Base-by-base conservation (phyloP, 2,797 vertebrate genomes). In the Acanthis flammea region DNA sequence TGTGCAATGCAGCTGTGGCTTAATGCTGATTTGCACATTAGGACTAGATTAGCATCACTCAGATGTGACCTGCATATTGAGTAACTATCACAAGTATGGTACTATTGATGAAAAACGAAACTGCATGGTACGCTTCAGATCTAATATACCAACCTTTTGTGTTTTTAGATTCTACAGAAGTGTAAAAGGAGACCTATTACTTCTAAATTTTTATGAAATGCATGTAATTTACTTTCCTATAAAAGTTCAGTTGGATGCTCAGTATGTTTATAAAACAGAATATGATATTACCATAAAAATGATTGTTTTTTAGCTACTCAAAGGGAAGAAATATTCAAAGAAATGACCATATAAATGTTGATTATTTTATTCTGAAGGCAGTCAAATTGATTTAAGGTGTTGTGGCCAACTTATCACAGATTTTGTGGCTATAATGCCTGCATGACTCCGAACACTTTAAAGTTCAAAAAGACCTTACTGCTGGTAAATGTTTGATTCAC, bases 21-120 rank as follows among this genome's bases (percentile, higher is more conserved):
- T 93, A 94, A 95, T 93, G 90, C 71, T 79, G 86, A 85, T 95
- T 90, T 92, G 77, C 80, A 79, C 86, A 68, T 89, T 79, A 94
- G 61, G 86, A 63, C 71, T 55, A 90, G 92, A 92, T 97, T 86
- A 94, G 58, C 58, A 74, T 74, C 54, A 44, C 89, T 81, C 28
- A 73, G 48, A 80, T 90, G 77, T 91, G 86, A 88, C 45, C 67
- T 86, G 90, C 55, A 82, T 94, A 24, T 84, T 68, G 88, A 95
- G 53, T 75, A 60, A 35, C 55, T 67, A 55, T 83, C 45, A 41
- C 37, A 91, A 91, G 28, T 72, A 65, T 61, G 77, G 48, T 74
- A 16, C 35, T 84, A 50, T 25, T 90, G 88, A 60, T 90, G 83
- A 84, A 75, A 94, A 87, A 85, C 55, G 57, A 92, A 81, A 71